A percentile compares a stretch with the other conserved stretches of the same genome.
phyloP scores from a whole-genome alignment of 2,888 invertebrate genomes.

The Thereva nobilitata region DNA sequence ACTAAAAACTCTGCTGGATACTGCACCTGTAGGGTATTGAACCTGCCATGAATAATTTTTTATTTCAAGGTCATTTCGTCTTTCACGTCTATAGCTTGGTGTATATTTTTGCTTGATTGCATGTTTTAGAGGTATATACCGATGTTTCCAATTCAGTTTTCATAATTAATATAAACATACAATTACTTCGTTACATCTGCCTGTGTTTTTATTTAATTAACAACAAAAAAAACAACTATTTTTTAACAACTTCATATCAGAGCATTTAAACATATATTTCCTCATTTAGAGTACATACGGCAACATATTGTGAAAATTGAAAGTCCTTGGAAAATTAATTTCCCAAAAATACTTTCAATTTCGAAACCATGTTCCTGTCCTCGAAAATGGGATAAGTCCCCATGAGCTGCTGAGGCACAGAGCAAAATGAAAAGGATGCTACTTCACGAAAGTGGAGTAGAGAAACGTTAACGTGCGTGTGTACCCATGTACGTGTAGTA shows the following conservation, averaged over 20 bases:
- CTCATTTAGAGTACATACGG: slow-evolving; percentile 13
- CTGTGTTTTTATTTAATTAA: too few species aligned
- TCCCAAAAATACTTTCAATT: slow-evolving; percentile 40
- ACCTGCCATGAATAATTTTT: too few species aligned
- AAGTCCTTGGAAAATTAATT: slow-evolving; percentile 41
- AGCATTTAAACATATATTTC: not conserved
- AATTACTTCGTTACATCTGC: too few species aligned
- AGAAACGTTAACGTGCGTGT: slow-evolving; percentile 28
- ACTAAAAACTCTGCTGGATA: too few species aligned
- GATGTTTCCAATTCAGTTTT: too few species aligned
- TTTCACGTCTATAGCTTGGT: too few species aligned
- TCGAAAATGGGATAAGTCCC: slow-evolving; percentile 25
- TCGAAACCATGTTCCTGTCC: slow-evolving; percentile 36
- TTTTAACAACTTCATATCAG: not conserved
- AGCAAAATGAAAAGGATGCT: slow-evolving; percentile 14
- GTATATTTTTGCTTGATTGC: too few species aligned
- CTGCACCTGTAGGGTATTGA: too few species aligned
- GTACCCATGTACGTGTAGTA: slow-evolving; percentile 36
- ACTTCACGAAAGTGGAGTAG: slow-evolving; percentile 14
- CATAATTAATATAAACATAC: too few species aligned
- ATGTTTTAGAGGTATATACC: too few species aligned
- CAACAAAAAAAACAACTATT: too few species aligned
- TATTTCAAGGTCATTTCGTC: too few species aligned
- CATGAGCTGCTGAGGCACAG: not conserved
- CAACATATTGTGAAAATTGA: slow-evolving; percentile 38